Base-by-base conservation (phyloP, 2,113 vertebrate species). In the Pelecanoides urinatrix region DNA sequence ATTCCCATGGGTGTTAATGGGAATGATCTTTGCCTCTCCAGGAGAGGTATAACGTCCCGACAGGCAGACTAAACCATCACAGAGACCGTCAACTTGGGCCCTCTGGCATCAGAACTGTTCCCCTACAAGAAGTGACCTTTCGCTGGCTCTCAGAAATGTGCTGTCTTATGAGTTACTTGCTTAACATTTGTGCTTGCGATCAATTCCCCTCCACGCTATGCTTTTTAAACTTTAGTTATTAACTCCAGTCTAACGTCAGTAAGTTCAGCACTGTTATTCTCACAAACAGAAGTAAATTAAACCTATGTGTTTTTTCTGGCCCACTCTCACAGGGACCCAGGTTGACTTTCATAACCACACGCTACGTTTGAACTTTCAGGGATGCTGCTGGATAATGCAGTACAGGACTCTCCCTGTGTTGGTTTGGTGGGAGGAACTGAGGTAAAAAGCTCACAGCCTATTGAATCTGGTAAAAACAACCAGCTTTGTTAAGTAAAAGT, bases 271-370 rank as follows among this genome's bases (percentile, higher is more conserved):
- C 63, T 71, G 72, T 67, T 88, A 38, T 34, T 93, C 68, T 88
- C 68, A 74, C 52, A 88, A 88, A 86, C 21, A 83, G 68, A 93
- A 83, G 87, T 70, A 82, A 93, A 94, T 91, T 40, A 93, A 94
- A 80, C 23, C 65, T 87, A 25, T 23, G 56, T 84, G 61, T 74
- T 97, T 95, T 50, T 87, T 92, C 92, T 94, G 90, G 73, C 59
- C 26, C 44, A 10, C 44, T 49, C 88, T 81, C 82, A 63, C n/a
- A 47, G 40, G 67, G 44, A 59, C 34, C 42, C 72, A 71, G 34
- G 61, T 9, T 91, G 90, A 91, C 56, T 94, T 97, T 86, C 63
- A 88, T 81, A 94, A 92, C 45, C 86, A 76, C 55, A 86, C 14
- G 29, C 72, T 91, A 59, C 26, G 8, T 88, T 84, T 94, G 92